Evolutionary conservation across 2,113 vertebrate species (phyloP).

Genomic region (Oreochromis tanganicae): DNA sequence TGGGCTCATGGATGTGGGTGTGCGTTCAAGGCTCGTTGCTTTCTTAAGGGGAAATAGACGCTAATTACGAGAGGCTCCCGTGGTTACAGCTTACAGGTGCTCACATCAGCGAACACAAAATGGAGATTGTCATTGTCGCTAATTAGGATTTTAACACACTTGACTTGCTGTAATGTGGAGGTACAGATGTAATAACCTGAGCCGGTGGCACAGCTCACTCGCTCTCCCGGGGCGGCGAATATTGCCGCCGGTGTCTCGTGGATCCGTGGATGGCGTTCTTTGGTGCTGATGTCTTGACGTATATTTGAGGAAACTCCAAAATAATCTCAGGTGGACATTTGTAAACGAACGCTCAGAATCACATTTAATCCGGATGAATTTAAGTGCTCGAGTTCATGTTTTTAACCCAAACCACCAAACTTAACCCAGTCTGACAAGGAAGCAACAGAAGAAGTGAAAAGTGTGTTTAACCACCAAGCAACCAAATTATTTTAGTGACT

Average conservation of each 20-base stretch:
- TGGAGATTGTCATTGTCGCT: neutral
- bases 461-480: neutral
- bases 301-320: neutral
- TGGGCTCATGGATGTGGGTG: neutral
- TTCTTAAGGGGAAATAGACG: neutral
- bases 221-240: neutral
- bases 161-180: neutral
- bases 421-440: neutral
- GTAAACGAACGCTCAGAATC: neutral
- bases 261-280: neutral
- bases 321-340: neutral
- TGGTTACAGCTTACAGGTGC: neutral
- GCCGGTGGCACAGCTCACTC: neutral
- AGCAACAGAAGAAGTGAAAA: neutral
- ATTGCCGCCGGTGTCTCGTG: neutral
- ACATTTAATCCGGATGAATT: neutral
- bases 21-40: neutral
- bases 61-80: neutral
- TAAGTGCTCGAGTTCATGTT: neutral
- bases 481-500: neutral
- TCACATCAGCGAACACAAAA: neutral
- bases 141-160: neutral
- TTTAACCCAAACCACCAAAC: neutral
- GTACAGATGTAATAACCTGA: neutral
- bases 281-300: neutral